These are phyloP conservation scores for Neuroscelio doddi DNA, from an alignment of 2,888 invertebrate genomes.

Conservation along the genomic window DNA sequence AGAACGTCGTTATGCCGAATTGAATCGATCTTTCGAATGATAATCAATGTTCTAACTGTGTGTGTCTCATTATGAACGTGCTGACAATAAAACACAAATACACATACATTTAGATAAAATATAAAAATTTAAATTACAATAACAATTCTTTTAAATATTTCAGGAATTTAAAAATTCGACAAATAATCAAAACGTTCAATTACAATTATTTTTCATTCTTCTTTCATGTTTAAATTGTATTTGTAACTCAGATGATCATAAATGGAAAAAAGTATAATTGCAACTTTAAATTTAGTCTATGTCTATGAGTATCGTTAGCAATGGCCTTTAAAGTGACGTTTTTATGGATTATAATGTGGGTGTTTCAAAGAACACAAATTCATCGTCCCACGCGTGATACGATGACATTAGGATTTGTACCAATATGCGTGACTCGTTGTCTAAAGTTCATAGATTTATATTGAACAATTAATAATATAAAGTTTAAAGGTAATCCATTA, in stretches of 20 bases:
- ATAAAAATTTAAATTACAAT: too few relatives aligned
- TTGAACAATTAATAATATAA: too few relatives aligned
- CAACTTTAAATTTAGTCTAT: slow-evolving; percentile 19
- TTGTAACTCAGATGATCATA: slow-evolving; percentile 14
- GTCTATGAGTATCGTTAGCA: slow-evolving; percentile 2
- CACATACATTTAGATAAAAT: neutral
- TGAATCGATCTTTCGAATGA: slow-evolving; percentile 39
- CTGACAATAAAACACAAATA: neutral
- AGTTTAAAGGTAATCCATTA: too few relatives aligned
- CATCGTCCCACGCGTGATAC: slow-evolving; percentile 25
- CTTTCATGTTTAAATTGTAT: neutral
- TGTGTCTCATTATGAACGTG: neutral
- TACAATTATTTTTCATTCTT: slow-evolving; percentile 9
- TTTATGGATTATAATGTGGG: slow-evolving; percentile 32
- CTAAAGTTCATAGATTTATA: neutral
- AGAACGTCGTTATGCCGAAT: slow-evolving; percentile 44
- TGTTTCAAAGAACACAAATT: slow-evolving; percentile 24
- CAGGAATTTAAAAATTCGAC: too few relatives aligned
- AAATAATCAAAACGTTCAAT: too few relatives aligned
- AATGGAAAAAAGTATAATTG: slow-evolving; percentile 18
- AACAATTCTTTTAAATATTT: too few relatives aligned
- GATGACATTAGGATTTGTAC: slow-evolving; percentile 26
- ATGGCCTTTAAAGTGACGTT: slow-evolving; percentile 28
- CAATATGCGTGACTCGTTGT: neutral
- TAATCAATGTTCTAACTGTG: neutral